Evolutionary conservation across 2,113 vertebrate species (phyloP), one percentile per base, ranked within the genome.

Genomic region (Rhea americana): DNA sequence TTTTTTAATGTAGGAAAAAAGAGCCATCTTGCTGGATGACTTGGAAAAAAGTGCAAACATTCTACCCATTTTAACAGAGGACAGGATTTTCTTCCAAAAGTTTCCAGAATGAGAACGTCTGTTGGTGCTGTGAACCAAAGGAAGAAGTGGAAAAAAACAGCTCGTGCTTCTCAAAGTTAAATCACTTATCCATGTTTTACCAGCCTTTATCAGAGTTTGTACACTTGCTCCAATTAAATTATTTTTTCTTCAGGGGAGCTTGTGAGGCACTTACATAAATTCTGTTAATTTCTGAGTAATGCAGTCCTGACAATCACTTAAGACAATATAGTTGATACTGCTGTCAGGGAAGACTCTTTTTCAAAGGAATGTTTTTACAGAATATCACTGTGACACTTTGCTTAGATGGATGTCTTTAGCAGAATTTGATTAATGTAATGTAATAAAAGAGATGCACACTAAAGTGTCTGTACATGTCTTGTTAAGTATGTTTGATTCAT

Each of bases 221-320:
- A 97, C 96, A 97, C 98, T 98, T 94, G 94, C 95, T 98, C 96
- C 97, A 98, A 98, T 99, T 98, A 97, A 98, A 98, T 98, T 98
- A 98, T 98, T 98, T 97, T 94, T 98, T 98, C 98, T 98, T 98
- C 97, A 97, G 94, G 96, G 97, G 96, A 95, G 83, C 95, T 95
- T 77, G 51, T 24, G 77, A 98, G 95, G 95, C 97, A 97, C 97
- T 97, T 97, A 94, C 97, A 98, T 98, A 98, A 98, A 99, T 98
- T 98, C 97, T 97, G 98, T 97, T 98, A 98, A 99, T 99, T 98
- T 98, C 98, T 97, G 95, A 98, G 98, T 98, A 98, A 98, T 98
- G 98, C 97, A 96, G 96, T 95, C 95, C 97, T 98, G 97, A 97
- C 97, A 98, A 98, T 99, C 98, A 98, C 97, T 98, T 98, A 97